phyloP scores from a whole-genome alignment of 2,888 invertebrate genomes.

The Eustalomyia histrio region DNA sequence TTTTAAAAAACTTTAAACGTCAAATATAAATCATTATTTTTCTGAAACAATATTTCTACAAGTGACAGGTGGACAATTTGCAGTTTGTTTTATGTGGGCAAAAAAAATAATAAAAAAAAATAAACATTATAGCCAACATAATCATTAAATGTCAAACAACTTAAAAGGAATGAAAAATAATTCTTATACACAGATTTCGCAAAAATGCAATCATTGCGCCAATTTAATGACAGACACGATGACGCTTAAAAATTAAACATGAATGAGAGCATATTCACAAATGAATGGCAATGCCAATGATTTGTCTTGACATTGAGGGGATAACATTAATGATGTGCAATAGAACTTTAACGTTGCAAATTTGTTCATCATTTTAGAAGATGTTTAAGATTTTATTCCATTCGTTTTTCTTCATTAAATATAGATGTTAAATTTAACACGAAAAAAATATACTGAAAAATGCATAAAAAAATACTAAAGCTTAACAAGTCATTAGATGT shows the following conservation, averaged over 20 bases:
- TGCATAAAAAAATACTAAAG: conserved; percentile 16
- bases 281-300: conserved; percentile 43
- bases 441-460: conserved; percentile 13
- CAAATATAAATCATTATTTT: conserved; percentile 11
- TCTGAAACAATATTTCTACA: not conserved
- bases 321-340: not conserved
- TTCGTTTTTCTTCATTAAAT: conserved; percentile 14
- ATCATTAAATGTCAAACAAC: conserved; percentile 8
- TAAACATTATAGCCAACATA: conserved; percentile 8
- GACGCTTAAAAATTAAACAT: conserved; percentile 67
- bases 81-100: conserved; percentile 23
- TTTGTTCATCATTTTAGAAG: conserved; percentile 4
- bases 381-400: conserved; percentile 11
- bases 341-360: not conserved
- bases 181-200: not conserved
- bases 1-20: not conserved
- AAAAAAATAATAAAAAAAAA: conserved; percentile 3
- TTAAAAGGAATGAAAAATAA: conserved; percentile 8
- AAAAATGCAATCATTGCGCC: conserved; percentile 43
- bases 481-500: conserved; percentile 55
- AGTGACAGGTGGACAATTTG: conserved; percentile 25
- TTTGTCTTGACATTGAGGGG: conserved; percentile 33
- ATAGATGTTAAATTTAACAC: conserved; percentile 20
- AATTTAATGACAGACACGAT: conserved; percentile 64
- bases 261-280: not conserved